Percentiles rank a stretch among this genome's conserved stretches.
phyloP scores from a whole-genome alignment of 2,113 vertebrate genomes.

The Propithecus coquereli region DNA sequence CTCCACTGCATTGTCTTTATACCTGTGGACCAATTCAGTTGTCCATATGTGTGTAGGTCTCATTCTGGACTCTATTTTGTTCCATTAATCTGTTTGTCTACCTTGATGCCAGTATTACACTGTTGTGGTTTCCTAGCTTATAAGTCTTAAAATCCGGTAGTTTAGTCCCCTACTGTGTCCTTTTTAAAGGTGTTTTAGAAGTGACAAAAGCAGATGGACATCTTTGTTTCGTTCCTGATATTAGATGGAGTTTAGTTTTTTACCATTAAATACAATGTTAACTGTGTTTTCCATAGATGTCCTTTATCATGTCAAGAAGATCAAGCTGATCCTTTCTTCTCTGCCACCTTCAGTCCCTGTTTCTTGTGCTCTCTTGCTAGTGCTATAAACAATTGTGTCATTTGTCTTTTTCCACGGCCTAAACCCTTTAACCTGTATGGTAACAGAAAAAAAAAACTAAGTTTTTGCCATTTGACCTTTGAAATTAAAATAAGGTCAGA shows the following conservation, averaged over 20 bases:
- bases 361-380: background rate
- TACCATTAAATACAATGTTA: background rate
- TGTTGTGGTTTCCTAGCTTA: background rate
- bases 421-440: background rate
- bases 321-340: background rate
- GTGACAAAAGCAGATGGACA: background rate
- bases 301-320: background rate
- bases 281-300: background rate
- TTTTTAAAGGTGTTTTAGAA: background rate
- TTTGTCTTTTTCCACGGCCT: background rate
- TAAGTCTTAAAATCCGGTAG: background rate
- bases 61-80: background rate
- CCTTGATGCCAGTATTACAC: background rate
- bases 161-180: background rate
- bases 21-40: background rate
- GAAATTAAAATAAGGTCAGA: background rate
- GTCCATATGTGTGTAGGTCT: background rate
- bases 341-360: background rate
- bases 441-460: background rate
- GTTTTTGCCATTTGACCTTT: background rate
- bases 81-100: background rate
- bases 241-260: background rate
- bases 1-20: background rate
- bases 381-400: background rate
- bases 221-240: background rate